Conservation (phyloP, 1,140 invertebrate species). For the Saccostrea glomerata region DNA sequence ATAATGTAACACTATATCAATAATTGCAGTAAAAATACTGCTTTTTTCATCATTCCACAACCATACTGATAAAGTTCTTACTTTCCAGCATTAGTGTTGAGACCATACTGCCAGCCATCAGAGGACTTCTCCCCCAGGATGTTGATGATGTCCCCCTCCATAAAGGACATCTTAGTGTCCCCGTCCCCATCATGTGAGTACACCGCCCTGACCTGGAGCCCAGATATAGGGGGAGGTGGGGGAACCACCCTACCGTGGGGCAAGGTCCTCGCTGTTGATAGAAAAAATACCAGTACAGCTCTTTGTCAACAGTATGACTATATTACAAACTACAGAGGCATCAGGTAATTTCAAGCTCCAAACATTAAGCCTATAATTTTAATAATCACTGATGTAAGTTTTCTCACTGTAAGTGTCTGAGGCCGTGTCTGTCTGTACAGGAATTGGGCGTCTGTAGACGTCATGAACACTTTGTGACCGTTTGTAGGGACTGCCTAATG, state of each 20-base stretch:
- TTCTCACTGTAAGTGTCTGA: slow-evolving; percentile 39
- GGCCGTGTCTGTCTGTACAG: not conserved
- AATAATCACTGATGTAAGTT: too few relatives aligned
- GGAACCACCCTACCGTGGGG: slow-evolving; percentile 57
- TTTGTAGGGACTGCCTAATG: slow-evolving; percentile 59
- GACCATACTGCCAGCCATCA: slow-evolving; percentile 94
- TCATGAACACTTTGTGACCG: slow-evolving; percentile 62
- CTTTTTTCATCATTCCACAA: too few relatives aligned
- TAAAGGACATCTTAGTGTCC: slow-evolving; percentile 94
- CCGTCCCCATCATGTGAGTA: slow-evolving; percentile 94
- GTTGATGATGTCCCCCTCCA: slow-evolving; percentile 93
- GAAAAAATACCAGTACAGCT: not conserved
- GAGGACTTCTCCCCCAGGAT: slow-evolving; percentile 92
- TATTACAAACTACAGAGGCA: too few relatives aligned
- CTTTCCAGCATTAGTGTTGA: slow-evolving; percentile 91
- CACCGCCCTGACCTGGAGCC: slow-evolving; percentile 87
- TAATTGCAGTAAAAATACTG: too few relatives aligned
- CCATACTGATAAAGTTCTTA: slow-evolving; percentile 49
- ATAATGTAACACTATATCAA: too few relatives aligned
- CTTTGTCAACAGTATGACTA: too few relatives aligned
- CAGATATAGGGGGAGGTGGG: slow-evolving; percentile 76
- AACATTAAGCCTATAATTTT: too few relatives aligned
- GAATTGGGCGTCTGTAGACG: slow-evolving; percentile 46
- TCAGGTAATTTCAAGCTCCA: too few relatives aligned
- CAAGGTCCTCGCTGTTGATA: slow-evolving; percentile 60